Evolutionary conservation across 2,888 invertebrate genomes (phyloP).

Genomic region (Drosophila longiperda): DNA sequence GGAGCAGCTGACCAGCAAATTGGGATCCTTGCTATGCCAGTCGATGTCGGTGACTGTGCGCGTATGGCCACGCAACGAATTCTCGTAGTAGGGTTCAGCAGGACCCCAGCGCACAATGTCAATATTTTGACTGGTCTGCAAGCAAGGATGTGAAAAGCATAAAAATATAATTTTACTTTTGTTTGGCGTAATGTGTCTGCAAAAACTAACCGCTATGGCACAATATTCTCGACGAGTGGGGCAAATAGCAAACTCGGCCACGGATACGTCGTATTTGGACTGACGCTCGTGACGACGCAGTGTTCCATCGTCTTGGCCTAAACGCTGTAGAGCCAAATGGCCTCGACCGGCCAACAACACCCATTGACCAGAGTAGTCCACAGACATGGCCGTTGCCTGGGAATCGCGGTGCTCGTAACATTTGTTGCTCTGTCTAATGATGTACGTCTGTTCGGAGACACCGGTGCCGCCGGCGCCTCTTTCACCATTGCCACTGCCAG

Average conservation of each 20-base stretch:
- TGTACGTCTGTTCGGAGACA: conserved; percentile 75
- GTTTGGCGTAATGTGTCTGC: background rate
- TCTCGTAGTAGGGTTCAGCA: conserved; percentile 89
- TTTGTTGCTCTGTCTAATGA: conserved; percentile 82
- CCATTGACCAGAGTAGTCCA: conserved; percentile 90
- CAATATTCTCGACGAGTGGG: conserved; percentile 91
- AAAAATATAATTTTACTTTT: background rate
- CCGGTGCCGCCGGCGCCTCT: conserved; percentile 21
- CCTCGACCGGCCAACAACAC: conserved; percentile 93
- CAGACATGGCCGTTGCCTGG: conserved; percentile 96
- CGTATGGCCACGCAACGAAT: conserved; percentile 92
- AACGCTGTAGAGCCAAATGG: conserved; percentile 91
- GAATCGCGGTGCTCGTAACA: conserved; percentile 91
- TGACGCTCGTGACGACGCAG: conserved; percentile 93
- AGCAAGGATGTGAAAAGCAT: background rate
- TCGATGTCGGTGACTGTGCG: conserved; percentile 95
- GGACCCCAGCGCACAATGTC: conserved; percentile 93
- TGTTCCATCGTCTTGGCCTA: conserved; percentile 86
- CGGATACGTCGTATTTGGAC: conserved; percentile 96
- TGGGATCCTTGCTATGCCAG: conserved; percentile 93
- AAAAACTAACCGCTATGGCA: conserved; percentile 92
- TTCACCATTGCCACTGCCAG: conserved; percentile 55
- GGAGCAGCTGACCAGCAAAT: conserved; percentile 94
- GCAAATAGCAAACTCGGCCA: conserved; percentile 96
- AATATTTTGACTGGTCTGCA: conserved; percentile 93